Evolutionary conservation across 1,140 invertebrate species (phyloP), one percentile per base, ranked within the genome.

Genomic region (Drosophila arawakana): DNA sequence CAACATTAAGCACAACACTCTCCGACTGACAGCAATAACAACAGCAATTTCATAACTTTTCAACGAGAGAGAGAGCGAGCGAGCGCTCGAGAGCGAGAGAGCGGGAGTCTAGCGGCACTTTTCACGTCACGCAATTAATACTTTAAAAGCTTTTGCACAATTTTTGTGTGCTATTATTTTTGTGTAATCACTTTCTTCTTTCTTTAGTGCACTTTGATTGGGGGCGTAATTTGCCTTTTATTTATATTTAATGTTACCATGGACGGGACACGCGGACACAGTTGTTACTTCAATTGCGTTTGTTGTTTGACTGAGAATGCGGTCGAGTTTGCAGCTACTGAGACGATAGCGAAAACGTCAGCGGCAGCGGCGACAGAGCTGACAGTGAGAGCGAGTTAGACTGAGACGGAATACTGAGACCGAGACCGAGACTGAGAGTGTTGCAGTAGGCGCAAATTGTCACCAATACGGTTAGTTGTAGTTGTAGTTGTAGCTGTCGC

Each of bases 241-340:
- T 65, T 63, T 63, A 11, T 65, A 30, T 13, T 43, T 72, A 34
- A 43, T 37, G n/a, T 18, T 60, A 25, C 46, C 59, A 44, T 63
- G 43, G 50, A 70, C 78, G 61, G 57, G 57, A 76, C 83, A 76
- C 83, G 76, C 73, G 60, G 59, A 70, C 73, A 76, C 50, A 54
- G 76, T 80, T 86, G 83, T 86, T 83, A 88, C 83, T 86, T 86
- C 83, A 83, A 77, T 86, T 86, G 77, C 83, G 83, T 83, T 86
- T 86, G 83, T 88, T 86, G 83, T 83, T 86, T 86, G 84, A 86
- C 84, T 86, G 83, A 86, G 83, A 86, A 86, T 86, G 70, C 76
- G 83, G 73, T 61, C 69, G 82, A 44, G 39, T 68, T 66, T 54
- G 81, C 21, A 49, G 78, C 77, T 67, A 43, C 58, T 61, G 60